phyloP scores from a whole-genome alignment of 1,140 invertebrate genomes.

The Papilio helenus region DNA sequence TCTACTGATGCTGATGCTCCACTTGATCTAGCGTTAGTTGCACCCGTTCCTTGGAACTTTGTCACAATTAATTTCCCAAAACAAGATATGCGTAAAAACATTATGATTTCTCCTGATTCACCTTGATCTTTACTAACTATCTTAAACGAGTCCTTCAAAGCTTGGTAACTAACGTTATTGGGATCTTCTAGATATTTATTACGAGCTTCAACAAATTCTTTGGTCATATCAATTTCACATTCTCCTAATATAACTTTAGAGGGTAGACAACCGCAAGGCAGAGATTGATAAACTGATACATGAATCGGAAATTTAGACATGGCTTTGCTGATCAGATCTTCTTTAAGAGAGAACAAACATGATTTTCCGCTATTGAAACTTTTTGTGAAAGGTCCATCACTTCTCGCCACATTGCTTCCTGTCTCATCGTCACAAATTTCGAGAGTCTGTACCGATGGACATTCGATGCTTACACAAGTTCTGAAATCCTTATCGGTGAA shows the following conservation, averaged over 20 bases:
- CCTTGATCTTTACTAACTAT: slow-evolving; percentile 73
- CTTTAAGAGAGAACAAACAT: slow-evolving; percentile 82
- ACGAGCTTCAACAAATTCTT: slow-evolving; percentile 73
- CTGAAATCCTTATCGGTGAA: slow-evolving; percentile 78
- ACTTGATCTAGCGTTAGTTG: slow-evolving; percentile 51
- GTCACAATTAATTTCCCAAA: slow-evolving; percentile 87
- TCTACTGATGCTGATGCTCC: slow-evolving; percentile 54
- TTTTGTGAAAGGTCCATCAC: slow-evolving; percentile 67
- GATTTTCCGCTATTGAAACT: slow-evolving; percentile 83
- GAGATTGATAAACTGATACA: slow-evolving; percentile 64
- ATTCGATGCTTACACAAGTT: slow-evolving; percentile 81
- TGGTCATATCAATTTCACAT: slow-evolving; percentile 76
- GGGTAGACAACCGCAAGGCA: slow-evolving; percentile 73
- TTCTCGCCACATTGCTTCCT: slow-evolving; percentile 61
- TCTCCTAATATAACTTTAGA: slow-evolving; percentile 73
- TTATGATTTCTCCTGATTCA: slow-evolving; percentile 81
- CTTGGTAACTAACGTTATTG: slow-evolving; percentile 71
- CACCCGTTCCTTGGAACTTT: slow-evolving; percentile 83
- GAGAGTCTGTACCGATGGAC: slow-evolving; percentile 79
- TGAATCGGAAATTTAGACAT: slow-evolving; percentile 74
- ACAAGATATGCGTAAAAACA: slow-evolving; percentile 85
- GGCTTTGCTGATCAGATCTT: slow-evolving; percentile 72
- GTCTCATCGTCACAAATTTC: slow-evolving; percentile 84
- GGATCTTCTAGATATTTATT: slow-evolving; percentile 73
- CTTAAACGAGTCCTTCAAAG: slow-evolving; percentile 84